These are phyloP conservation scores for Euzophera pinguis DNA, from an alignment of 2,888 invertebrate genomes.

Conservation along the genomic window DNA sequence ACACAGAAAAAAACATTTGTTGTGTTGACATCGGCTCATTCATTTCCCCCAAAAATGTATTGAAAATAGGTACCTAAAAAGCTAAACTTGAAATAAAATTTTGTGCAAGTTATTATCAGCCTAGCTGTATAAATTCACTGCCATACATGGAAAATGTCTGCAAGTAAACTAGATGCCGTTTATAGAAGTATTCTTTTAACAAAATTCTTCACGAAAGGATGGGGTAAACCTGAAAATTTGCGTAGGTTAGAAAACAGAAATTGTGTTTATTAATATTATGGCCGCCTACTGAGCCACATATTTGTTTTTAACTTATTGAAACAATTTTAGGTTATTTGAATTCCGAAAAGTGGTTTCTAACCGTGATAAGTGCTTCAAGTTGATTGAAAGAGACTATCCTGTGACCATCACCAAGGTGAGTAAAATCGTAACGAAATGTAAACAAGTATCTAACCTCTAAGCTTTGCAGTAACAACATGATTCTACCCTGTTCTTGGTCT, in stretches of 20 bases:
- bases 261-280: background rate
- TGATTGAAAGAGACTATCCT: slow-evolving; percentile 91
- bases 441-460: background rate
- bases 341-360: slow-evolving; percentile 93
- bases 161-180: slow-evolving; percentile 85
- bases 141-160: slow-evolving; percentile 68
- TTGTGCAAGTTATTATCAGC: slow-evolving; percentile 12
- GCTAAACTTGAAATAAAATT: slow-evolving; percentile 1
- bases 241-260: slow-evolving; percentile 80
- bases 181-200: slow-evolving; percentile 93
- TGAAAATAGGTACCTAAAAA: slow-evolving; percentile 16
- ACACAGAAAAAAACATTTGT: slow-evolving; percentile 17
- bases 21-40: slow-evolving; percentile 28
- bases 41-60: slow-evolving; percentile 25
- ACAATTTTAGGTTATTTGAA: slow-evolving; percentile 88
- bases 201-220: slow-evolving; percentile 96
- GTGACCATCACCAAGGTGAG: slow-evolving; percentile 91
- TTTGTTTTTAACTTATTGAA: background rate
- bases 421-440: slow-evolving; percentile 1
- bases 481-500: background rate
- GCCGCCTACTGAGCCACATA: too few species aligned
- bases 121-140: slow-evolving; percentile 19
- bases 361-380: slow-evolving; percentile 88
- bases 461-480: background rate
- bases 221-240: slow-evolving; percentile 96